Percentiles rank a stretch among this genome's conserved stretches.
phyloP scores from a whole-genome alignment of 2,888 invertebrate species.

The Epirrhoe tristata region DNA sequence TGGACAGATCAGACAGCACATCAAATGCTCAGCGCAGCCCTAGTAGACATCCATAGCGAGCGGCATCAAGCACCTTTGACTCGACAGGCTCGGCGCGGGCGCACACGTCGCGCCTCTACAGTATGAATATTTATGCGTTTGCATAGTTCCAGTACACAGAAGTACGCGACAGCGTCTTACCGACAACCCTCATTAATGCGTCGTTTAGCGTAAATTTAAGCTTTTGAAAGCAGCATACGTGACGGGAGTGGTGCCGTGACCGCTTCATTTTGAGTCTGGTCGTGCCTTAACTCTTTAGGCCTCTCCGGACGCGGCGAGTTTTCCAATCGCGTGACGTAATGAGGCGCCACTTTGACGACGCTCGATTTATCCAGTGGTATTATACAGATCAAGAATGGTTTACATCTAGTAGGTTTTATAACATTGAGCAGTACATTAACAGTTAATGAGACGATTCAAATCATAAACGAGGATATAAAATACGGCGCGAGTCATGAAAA shows the following conservation, averaged over 20 bases:
- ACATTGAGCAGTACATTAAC: conserved; percentile 29
- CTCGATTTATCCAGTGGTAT: conserved; percentile 46
- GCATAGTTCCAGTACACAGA: conserved; percentile 51
- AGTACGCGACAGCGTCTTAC: conserved; percentile 60
- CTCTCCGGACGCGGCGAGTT: conserved; percentile 68
- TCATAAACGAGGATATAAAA: conserved; percentile 30
- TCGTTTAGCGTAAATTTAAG: conserved; percentile 75
- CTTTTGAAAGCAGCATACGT: conserved; percentile 77
- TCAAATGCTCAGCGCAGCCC: conserved; percentile 45
- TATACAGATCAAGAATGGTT: conserved; percentile 51
- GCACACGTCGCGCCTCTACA: conserved; percentile 59
- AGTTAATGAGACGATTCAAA: conserved; percentile 31
- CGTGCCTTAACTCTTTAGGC: conserved; percentile 66
- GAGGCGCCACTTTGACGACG: conserved; percentile 73
- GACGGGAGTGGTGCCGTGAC: conserved; percentile 61
- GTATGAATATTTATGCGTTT: conserved; percentile 73
- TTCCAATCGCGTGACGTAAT: conserved; percentile 80
- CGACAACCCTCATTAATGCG: conserved; percentile 73
- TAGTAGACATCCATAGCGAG: conserved; percentile 42
- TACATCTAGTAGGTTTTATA: conserved; percentile 38
- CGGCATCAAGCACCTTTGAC: conserved; percentile 72
- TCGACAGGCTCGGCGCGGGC: conserved; percentile 55
- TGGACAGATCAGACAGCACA: background rate
- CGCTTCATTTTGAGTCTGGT: conserved; percentile 66
- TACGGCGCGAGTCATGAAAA: conserved; percentile 15